Evolutionary conservation across 2,888 invertebrate species (phyloP).

Genomic region (Scaeva pyrastri): DNA sequence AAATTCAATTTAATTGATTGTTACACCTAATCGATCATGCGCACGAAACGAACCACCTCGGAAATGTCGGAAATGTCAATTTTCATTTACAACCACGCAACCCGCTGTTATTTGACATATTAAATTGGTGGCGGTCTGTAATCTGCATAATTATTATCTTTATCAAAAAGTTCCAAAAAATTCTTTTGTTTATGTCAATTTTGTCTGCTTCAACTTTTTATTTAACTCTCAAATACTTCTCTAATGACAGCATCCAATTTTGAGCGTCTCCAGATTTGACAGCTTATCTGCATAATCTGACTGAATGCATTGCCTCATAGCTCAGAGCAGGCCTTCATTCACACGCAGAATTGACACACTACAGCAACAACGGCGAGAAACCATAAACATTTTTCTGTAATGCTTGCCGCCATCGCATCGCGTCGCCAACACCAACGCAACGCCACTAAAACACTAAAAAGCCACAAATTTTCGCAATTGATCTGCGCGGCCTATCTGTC

Average conservation of each 20-base stretch:
- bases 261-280: conserved; percentile 26
- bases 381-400: conserved; percentile 58
- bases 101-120: neutral
- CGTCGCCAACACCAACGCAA: neutral
- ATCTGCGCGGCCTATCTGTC: conserved; percentile 58
- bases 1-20: conserved; percentile 11
- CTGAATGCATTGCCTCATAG: conserved; percentile 40
- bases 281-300: conserved; percentile 65
- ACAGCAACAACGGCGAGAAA: no score
- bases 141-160: conserved; percentile 48
- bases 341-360: conserved; percentile 1
- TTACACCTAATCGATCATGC: conserved; percentile 35
- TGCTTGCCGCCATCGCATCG: conserved; percentile 27
- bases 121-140: neutral
- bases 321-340: conserved; percentile 30
- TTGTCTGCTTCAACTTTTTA: conserved; percentile 35
- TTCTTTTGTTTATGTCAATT: neutral
- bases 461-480: conserved; percentile 65
- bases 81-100: conserved; percentile 3
- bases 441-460: conserved; percentile 23
- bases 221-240: conserved; percentile 11
- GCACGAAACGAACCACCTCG: conserved; percentile 13
- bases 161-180: conserved; percentile 16
- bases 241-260: conserved; percentile 29
- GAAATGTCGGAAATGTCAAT: conserved; percentile 22